Evolutionary conservation across 2,113 vertebrate genomes (phyloP).

Genomic region (Thunnus thynnus): DNA sequence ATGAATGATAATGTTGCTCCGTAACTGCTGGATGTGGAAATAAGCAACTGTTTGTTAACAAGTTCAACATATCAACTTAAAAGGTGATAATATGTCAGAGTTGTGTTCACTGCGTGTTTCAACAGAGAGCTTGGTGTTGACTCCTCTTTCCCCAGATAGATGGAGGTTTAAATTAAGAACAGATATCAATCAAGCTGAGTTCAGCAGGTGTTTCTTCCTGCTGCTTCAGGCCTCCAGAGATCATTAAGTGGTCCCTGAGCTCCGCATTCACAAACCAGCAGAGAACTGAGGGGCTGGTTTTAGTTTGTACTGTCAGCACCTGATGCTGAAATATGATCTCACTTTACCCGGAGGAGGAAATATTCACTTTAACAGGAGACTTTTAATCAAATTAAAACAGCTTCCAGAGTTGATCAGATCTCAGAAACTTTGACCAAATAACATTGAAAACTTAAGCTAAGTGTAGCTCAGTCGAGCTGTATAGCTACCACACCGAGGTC

Average conservation of each 20-base stretch:
- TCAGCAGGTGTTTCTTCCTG: constrained; percentile 51
- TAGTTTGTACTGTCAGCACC: neutral
- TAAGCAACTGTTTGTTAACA: too few species aligned
- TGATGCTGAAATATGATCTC: neutral
- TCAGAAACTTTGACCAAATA: too few species aligned
- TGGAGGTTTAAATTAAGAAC: neutral
- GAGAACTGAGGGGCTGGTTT: neutral
- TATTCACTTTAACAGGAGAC: neutral
- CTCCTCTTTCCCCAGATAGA: constrained; percentile 5
- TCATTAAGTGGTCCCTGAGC: constrained; percentile 36
- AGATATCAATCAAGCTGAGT: constrained; percentile 54
- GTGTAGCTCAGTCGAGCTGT: too few species aligned
- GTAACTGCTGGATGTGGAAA: too few species aligned
- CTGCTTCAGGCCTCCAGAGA: constrained; percentile 61
- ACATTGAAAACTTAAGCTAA: too few species aligned
- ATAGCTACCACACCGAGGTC: too few species aligned
- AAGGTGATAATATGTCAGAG: too few species aligned
- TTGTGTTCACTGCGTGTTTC: too few species aligned
- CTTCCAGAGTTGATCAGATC: too few species aligned
- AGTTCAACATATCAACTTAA: too few species aligned
- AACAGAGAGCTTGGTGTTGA: neutral
- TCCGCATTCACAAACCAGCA: neutral
- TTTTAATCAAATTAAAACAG: too few species aligned
- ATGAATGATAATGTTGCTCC: too few species aligned
- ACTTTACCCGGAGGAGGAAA: constrained; percentile 1